Percentiles rank a stretch among this genome's conserved stretches.
Conservation (phyloP, 1,140 invertebrate genomes). For the Camponotus floridanus region DNA sequence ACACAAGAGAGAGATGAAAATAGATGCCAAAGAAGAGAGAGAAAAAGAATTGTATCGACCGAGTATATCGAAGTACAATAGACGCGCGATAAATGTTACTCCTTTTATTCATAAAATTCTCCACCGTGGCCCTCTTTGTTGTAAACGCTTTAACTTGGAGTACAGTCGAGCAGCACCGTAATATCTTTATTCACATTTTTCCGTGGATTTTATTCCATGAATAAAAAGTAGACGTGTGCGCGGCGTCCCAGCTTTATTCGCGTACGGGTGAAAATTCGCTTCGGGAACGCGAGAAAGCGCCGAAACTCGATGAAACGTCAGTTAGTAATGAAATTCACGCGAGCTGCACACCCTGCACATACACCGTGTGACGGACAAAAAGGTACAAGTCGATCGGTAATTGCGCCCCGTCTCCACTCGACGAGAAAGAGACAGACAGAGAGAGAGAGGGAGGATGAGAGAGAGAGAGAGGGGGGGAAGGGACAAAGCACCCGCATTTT, state of each 20-base stretch:
- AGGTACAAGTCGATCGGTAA: conserved; percentile 38
- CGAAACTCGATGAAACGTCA: conserved; percentile 4
- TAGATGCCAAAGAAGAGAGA: neutral
- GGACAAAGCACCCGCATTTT: neutral
- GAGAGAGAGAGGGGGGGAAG: neutral
- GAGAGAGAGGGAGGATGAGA: conserved; percentile 10
- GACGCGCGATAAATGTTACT: neutral
- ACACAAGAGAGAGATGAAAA: neutral
- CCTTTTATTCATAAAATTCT: conserved; percentile 35
- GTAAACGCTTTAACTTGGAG: conserved; percentile 29
- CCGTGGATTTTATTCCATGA: conserved; percentile 34
- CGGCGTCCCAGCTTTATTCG: neutral
- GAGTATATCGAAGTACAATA: conserved; percentile 28
- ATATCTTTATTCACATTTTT: conserved; percentile 47
- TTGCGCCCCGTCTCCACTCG: conserved; percentile 1
- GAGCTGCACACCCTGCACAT: neutral
- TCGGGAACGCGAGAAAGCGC: neutral
- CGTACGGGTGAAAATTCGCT: neutral
- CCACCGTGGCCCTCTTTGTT: conserved; percentile 24
- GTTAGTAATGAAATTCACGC: conserved; percentile 37
- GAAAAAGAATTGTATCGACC: neutral
- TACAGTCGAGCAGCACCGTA: conserved; percentile 18
- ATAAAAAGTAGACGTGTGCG: conserved; percentile 32
- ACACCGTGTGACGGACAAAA: neutral
- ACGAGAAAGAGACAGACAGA: neutral